These are phyloP conservation scores for Glaucomys volans DNA, from an alignment of 2,113 vertebrate genomes.

Conservation along the genomic window DNA sequence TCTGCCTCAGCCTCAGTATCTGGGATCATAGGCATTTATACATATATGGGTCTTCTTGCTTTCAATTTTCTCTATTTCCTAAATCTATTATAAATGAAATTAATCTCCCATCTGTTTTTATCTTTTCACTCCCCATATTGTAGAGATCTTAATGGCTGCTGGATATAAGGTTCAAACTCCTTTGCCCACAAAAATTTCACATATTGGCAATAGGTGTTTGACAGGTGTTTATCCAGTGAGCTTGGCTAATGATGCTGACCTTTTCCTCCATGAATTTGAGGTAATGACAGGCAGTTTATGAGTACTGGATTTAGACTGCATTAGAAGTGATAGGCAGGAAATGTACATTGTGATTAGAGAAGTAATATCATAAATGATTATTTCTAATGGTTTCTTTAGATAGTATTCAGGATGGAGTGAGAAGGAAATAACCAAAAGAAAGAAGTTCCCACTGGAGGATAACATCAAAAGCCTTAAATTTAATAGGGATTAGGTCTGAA, in stretches of 20 bases:
- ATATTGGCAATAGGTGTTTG: neutral
- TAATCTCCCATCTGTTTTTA: neutral
- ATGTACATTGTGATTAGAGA: neutral
- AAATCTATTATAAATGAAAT: neutral
- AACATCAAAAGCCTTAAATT: slow-evolving; percentile 6
- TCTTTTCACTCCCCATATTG: neutral
- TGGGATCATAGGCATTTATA: neutral
- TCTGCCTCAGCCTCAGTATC: neutral
- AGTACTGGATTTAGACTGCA: neutral
- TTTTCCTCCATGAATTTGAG: neutral
- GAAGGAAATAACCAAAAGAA: slow-evolving; percentile 28
- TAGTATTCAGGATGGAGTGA: neutral
- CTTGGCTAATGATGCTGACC: neutral
- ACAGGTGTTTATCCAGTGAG: neutral
- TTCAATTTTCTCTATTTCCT: neutral
- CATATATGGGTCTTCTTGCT: neutral
- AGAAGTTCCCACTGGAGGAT: neutral
- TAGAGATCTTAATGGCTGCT: neutral
- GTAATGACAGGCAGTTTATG: neutral
- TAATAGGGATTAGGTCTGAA: neutral
- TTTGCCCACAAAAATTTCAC: neutral
- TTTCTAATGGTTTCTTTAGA: slow-evolving; percentile 20
- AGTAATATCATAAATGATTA: neutral
- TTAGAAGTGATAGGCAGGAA: neutral
- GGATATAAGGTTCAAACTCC: neutral